A percentile compares a stretch with the other conserved stretches of the same genome.
Evolutionary conservation across 2,888 invertebrate genomes (phyloP).

Genomic region (Enchytraeus crypticus): DNA sequence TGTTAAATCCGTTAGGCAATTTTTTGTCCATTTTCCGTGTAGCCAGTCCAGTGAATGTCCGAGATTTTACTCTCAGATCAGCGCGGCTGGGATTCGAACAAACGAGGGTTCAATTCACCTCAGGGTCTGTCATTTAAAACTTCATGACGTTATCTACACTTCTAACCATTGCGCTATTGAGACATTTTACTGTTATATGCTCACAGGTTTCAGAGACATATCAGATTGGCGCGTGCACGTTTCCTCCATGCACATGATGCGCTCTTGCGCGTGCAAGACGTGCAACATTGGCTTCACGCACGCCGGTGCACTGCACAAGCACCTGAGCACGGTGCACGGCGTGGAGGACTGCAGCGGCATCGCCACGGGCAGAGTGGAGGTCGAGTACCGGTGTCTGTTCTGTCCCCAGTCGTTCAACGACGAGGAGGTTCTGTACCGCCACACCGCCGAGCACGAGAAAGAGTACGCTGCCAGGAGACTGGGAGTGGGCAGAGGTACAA

Average conservation of each 20-base stretch:
- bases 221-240: conserved; percentile 16
- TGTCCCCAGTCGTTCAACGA: conserved; percentile 15
- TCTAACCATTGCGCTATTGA: too few relatives aligned
- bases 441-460: conserved; percentile 17
- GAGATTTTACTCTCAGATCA: too few relatives aligned
- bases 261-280: conserved; percentile 14
- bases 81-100: too few relatives aligned
- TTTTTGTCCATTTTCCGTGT: too few relatives aligned
- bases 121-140: too few relatives aligned
- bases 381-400: conserved; percentile 17
- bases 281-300: conserved; percentile 17
- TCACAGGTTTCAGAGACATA: conserved; percentile 11
- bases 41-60: too few relatives aligned
- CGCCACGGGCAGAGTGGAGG: neutral
- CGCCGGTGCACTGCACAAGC: conserved; percentile 14
- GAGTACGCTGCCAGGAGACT: neutral
- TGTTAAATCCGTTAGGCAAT: too few relatives aligned
- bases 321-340: conserved; percentile 7
- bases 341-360: neutral
- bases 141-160: too few relatives aligned
- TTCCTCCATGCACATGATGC: conserved; percentile 15
- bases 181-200: too few relatives aligned
- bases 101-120: too few relatives aligned
- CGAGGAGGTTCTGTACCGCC: conserved; percentile 12
- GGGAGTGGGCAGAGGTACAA: too few relatives aligned